These are phyloP conservation scores for Platycercus adscitus DNA, from an alignment of 2,113 vertebrate species.

Conservation along the genomic window DNA sequence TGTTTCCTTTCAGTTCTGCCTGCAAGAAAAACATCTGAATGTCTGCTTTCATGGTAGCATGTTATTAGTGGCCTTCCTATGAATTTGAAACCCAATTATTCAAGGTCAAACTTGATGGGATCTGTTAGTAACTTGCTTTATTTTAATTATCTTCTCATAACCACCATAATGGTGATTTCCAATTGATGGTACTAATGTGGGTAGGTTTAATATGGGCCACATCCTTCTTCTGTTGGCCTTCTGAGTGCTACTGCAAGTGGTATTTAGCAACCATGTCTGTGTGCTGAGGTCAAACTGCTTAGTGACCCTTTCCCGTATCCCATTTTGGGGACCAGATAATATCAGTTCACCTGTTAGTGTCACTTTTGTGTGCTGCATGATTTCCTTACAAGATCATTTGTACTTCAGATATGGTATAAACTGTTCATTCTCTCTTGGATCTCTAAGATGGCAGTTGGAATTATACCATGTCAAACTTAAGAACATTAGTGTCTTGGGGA, in stretches of 20 bases:
- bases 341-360: background rate
- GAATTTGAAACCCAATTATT: background rate
- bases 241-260: background rate
- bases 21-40: constrained; percentile 20
- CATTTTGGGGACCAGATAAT: background rate
- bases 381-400: background rate
- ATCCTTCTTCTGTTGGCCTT: background rate
- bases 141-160: constrained; percentile 14
- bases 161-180: background rate
- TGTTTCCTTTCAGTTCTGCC: background rate
- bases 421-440: background rate
- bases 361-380: rapidly evolving
- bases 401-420: rapidly evolving
- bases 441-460: background rate
- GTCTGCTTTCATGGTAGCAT: background rate
- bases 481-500: background rate
- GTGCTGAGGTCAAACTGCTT: background rate
- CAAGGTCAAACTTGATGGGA: background rate
- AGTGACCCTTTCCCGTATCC: background rate
- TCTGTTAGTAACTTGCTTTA: background rate
- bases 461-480: rapidly evolving
- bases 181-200: background rate
- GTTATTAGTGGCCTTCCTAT: background rate
- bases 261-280: rapidly evolving
- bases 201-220: background rate